phyloP scores from a whole-genome alignment of 2,888 invertebrate genomes.

The Pollenia angustigena region DNA sequence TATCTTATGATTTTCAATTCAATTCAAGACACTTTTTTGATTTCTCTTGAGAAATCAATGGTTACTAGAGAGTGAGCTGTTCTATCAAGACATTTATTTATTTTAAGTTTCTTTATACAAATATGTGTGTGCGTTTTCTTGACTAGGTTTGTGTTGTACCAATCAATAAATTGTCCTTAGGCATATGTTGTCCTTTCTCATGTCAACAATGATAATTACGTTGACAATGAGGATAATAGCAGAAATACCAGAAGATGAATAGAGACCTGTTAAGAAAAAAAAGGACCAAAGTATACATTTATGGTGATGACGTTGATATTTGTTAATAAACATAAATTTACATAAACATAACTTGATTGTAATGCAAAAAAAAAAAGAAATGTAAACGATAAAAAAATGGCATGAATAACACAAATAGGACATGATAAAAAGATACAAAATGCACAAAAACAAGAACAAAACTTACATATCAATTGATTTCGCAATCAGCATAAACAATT shows the following conservation, averaged over 20 bases:
- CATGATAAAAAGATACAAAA: conserved; percentile 8
- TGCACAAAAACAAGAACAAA: conserved; percentile 3
- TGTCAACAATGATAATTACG: conserved; percentile 51
- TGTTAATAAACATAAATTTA: conserved; percentile 74
- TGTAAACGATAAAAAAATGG: conserved; percentile 48
- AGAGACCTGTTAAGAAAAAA: background rate
- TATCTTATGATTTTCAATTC: conserved; percentile 7
- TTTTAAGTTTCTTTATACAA: background rate
- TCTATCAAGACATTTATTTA: conserved; percentile 23
- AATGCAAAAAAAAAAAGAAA: conserved; percentile 5
- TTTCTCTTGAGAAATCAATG: conserved; percentile 70
- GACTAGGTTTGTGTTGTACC: conserved; percentile 14
- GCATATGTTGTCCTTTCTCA: conserved; percentile 64
- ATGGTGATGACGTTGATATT: conserved; percentile 58
- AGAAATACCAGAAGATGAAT: background rate
- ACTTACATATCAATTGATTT: conserved; percentile 66
- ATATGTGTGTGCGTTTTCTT: background rate
- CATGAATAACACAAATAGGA: conserved; percentile 40
- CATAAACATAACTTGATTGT: conserved; percentile 71
- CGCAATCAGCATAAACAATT: conserved; percentile 70
- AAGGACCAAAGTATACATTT: conserved; percentile 2
- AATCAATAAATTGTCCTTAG: conserved; percentile 66
- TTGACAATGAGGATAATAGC: conserved; percentile 24
- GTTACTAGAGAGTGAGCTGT: conserved; percentile 9
- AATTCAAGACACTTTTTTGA: conserved; percentile 51